phyloP scores from a whole-genome alignment of 2,888 invertebrate species.

The Cerastis leucographa region DNA sequence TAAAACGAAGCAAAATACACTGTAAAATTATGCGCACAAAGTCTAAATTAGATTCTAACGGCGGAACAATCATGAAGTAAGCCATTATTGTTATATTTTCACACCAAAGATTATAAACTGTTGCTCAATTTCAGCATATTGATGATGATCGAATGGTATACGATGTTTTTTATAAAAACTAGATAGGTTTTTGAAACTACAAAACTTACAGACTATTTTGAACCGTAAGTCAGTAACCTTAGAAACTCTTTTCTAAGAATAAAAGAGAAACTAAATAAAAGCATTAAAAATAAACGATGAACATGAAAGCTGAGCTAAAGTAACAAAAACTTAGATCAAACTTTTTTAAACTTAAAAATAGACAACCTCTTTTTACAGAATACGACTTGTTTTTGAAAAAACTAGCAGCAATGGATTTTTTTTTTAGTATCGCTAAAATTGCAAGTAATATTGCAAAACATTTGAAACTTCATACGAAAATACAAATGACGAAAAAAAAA shows the following conservation, averaged over 20 bases:
- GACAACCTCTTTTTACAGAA: slow-evolving; percentile 7
- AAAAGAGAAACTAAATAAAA: slow-evolving; percentile 7
- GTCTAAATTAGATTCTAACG: slow-evolving; percentile 28
- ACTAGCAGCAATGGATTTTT: slow-evolving; percentile 3
- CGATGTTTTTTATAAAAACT: neutral
- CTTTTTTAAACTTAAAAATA: slow-evolving; percentile 8
- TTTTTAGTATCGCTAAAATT: neutral
- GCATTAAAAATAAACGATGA: neutral
- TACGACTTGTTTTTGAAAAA: slow-evolving; percentile 13
- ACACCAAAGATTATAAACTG: slow-evolving; percentile 31
- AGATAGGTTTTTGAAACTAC: neutral
- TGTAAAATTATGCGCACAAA: slow-evolving; percentile 2
- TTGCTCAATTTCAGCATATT: slow-evolving; percentile 35
- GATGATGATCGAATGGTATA: slow-evolving; percentile 1
- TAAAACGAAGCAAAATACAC: slow-evolving; percentile 33
- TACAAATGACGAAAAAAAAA: too few relatives aligned
- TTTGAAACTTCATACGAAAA: neutral
- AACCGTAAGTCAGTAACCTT: neutral
- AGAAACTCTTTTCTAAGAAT: neutral
- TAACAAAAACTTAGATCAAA: slow-evolving; percentile 33
- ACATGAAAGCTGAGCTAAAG: slow-evolving; percentile 13
- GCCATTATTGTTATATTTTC: slow-evolving; percentile 48
- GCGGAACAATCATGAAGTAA: slow-evolving; percentile 26
- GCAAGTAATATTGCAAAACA: neutral
- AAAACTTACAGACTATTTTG: neutral